Evolutionary conservation across 2,797 vertebrate species (phyloP), one percentile per base, ranked within the genome.

Genomic region (Poecilia wingei): DNA sequence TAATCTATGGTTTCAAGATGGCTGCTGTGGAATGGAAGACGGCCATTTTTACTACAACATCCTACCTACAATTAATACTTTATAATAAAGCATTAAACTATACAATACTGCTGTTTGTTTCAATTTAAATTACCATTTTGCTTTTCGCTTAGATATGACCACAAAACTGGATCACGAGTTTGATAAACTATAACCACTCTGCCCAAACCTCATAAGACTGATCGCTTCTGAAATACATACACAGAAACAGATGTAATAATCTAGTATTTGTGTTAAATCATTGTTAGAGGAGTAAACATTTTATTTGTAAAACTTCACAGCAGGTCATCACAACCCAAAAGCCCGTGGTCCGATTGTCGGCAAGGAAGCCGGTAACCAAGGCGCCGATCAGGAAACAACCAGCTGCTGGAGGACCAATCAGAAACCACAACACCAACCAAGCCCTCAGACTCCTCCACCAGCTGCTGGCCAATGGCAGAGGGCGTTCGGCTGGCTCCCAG

Each of bases 381-480:
- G 0, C 33, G 75, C 74, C 75, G 75, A 70, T 84, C 66, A 69
- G 70, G 14, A 59, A 75, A 6, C 72, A 43, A 70, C 77, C 84
- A 20, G 14, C 51, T 31, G 43, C 64, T 0, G 20, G 66, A 8
- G 59, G 25, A 82, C 89, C 87, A 72, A 76, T 78, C 73, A 31
- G 9, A 3, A 36, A 59, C 61, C 64, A 18, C 59, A 31, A 14
- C 13, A 31, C n/a, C 45, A 28, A 71, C 1, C 3, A 20, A 0
- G 45, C 5, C 1, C 68, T 68, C 57, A 31, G 14, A 55, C 76
- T 86, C 49, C 87, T 93, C n/a, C 0, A 70, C 49, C 3, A 45
- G 55, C 79, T 94, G 3, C 70, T 89, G 73, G 59, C 78, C 79
- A 85, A 79, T 7, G 73, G 77, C 59, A 76, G 86, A 73, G 1